A percentile compares a stretch with the other conserved stretches of the same genome.
Evolutionary conservation across 1,140 invertebrate species (phyloP).

Genomic region (Drosophila kepulauana): DNA sequence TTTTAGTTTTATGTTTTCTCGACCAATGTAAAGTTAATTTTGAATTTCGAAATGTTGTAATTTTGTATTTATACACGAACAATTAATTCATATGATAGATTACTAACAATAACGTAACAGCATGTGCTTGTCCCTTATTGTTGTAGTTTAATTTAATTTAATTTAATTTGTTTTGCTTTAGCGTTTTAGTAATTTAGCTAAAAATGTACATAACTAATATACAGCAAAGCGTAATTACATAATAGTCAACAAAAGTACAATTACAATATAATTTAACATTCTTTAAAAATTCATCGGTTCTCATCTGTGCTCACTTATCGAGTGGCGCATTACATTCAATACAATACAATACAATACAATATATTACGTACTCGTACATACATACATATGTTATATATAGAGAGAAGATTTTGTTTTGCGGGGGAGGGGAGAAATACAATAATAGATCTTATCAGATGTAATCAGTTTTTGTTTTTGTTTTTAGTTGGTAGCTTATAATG

Average conservation of each 20-base stretch:
- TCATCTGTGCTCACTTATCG: background rate
- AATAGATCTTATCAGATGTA: background rate
- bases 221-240: slow-evolving; percentile 81
- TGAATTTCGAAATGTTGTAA: slow-evolving; percentile 40
- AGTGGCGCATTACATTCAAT: slow-evolving; percentile 39
- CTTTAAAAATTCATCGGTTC: slow-evolving; percentile 4
- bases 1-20: slow-evolving; percentile 34
- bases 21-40: slow-evolving; percentile 43
- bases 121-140: slow-evolving; percentile 49
- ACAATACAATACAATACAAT: slow-evolving; percentile 22
- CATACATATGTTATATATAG: slow-evolving; percentile 40
- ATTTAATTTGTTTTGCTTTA: slow-evolving; percentile 40
- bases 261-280: slow-evolving; percentile 58
- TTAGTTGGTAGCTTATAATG: slow-evolving; percentile 36
- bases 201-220: slow-evolving; percentile 78
- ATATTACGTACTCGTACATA: slow-evolving; percentile 31
- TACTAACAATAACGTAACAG: slow-evolving; percentile 77
- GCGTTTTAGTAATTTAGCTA: slow-evolving; percentile 51
- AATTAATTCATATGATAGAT: slow-evolving; percentile 60
- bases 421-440: slow-evolving; percentile 38
- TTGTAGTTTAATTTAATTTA: slow-evolving; percentile 54
- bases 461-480: too few relatives aligned
- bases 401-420: slow-evolving; percentile 13
- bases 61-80: slow-evolving; percentile 45
- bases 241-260: slow-evolving; percentile 82